Percentiles rank a stretch among this genome's conserved stretches.
These are phyloP conservation scores for Ridgeia piscesae DNA, from an alignment of 1,140 invertebrate genomes.

Conservation along the genomic window DNA sequence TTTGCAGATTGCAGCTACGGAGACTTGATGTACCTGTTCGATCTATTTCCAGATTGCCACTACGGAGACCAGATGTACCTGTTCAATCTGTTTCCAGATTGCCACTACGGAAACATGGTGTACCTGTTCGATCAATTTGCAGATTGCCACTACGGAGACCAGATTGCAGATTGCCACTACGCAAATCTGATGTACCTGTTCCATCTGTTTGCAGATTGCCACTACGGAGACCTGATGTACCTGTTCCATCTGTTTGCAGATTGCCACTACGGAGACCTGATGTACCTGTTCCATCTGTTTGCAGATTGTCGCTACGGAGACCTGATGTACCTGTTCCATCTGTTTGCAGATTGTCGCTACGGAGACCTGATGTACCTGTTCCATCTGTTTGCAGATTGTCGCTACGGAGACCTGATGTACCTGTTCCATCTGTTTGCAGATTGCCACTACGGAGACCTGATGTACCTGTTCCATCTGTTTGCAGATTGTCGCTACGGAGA, in stretches of 20 bases:
- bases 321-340: not conserved
- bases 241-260: not conserved
- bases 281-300: not conserved
- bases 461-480: not conserved
- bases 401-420: conserved; percentile 10
- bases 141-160: conserved; percentile 15
- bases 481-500: conserved; percentile 13
- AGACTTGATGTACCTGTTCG: not conserved
- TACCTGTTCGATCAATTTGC: not conserved
- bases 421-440: not conserved
- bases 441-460: conserved; percentile 14
- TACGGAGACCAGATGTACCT: conserved; percentile 9
- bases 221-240: conserved; percentile 9
- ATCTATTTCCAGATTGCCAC: not conserved
- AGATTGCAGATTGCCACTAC: no score
- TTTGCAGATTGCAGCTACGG: conserved; percentile 11
- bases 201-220: conserved; percentile 2
- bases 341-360: conserved; percentile 10
- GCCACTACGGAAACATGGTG: conserved; percentile 5
- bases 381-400: not conserved
- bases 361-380: conserved; percentile 3
- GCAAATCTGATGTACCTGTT: not conserved
- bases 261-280: conserved; percentile 14
- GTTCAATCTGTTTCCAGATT: not conserved
- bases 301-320: conserved; percentile 13